Evolutionary conservation across 2,888 invertebrate genomes (phyloP), one percentile per base, ranked within the genome.

Genomic region (Drosophila longiperda): DNA sequence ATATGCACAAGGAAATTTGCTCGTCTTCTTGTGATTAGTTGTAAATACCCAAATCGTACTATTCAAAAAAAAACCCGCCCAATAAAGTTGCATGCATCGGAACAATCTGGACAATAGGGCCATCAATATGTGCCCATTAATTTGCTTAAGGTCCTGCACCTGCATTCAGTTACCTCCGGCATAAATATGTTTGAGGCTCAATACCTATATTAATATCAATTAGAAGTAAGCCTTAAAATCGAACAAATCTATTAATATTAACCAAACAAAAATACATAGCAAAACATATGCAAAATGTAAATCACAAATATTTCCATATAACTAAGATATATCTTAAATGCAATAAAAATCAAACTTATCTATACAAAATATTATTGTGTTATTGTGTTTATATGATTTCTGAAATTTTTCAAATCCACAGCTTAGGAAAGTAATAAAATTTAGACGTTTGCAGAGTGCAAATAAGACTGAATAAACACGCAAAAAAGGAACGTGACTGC

Each of bases 21-120:
- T 80, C 82, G 75, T 72, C 75, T 79, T 82, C 87, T 84, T 85
- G 85, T 87, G 87, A 86, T 85, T 87, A 88, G 77, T 73, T 85
- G 88, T 85, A 84, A 81, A 83, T 87, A 66, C 57, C 67, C 38
- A 55, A 85, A 87, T 77, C 78, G 73, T 76, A 76, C 61, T 62
- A 60, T 78, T 78, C 55, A 60, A 72, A 66, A 72, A 66, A 71
- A 65, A 63, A 57, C 60, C 62, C 70, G 38, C 57, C 62, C 68
- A 78, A 54, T 77, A 45, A 57, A 63, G 62, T 69, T 72, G 48
- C 59, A 53, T 55, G 53, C 53, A 52, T 73, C 57, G 53, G 26
- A 71, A 66, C 73, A 73, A 55, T 60, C 61, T 60, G 57, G n/a
- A n/a, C n/a, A n/a, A n/a, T n/a, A 26, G 23, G 58, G 23, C 23